These are phyloP conservation scores for Malaclemys terrapin DNA, from an alignment of 2,113 vertebrate species.

Conservation along the genomic window DNA sequence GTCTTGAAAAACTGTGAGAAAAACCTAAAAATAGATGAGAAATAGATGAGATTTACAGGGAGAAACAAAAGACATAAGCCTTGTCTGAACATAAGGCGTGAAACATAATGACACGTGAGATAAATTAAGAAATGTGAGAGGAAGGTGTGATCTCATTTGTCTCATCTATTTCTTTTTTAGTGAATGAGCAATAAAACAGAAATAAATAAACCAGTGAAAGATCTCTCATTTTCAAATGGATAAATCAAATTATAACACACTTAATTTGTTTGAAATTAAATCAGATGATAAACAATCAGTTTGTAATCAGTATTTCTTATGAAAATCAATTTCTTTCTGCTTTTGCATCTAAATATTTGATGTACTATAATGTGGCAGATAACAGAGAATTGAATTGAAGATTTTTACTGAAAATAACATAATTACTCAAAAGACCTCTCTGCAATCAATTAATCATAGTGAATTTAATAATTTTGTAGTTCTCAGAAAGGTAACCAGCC, in stretches of 20 bases:
- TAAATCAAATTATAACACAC: constrained; percentile 36
- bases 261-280: constrained; percentile 27
- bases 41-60: not conserved
- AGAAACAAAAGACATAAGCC: constrained; percentile 34
- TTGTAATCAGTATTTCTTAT: constrained; percentile 10
- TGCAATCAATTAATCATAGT: not conserved
- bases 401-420: constrained; percentile 9
- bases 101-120: constrained; percentile 36
- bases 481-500: not conserved
- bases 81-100: constrained; percentile 37
- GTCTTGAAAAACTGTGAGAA: not conserved
- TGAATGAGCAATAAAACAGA: constrained; percentile 35
- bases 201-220: not conserved
- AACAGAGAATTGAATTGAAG: not conserved
- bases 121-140: constrained; percentile 28
- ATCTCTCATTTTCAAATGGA: not conserved
- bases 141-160: constrained; percentile 4
- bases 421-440: not conserved
- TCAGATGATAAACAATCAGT: constrained; percentile 10
- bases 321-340: not conserved
- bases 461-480: not conserved
- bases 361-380: not conserved
- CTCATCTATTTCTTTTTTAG: constrained; percentile 1
- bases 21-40: constrained; percentile 33
- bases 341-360: not conserved